Evolutionary conservation across 2,797 vertebrate species (phyloP).

Genomic region (Aselliscus stoliczkanus): DNA sequence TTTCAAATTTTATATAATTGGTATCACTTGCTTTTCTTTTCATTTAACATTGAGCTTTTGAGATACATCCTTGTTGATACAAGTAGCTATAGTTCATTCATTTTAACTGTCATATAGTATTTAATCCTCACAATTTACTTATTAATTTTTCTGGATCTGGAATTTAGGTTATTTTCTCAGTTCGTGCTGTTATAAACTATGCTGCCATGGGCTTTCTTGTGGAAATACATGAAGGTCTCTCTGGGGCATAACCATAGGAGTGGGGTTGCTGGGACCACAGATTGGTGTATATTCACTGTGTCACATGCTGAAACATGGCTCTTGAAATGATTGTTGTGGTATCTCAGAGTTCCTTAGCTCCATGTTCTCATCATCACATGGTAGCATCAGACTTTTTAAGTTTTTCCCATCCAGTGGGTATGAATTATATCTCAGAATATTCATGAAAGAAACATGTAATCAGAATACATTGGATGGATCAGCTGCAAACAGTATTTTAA

Average conservation of each 20-base stretch:
- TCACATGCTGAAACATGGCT: not conserved
- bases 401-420: not conserved
- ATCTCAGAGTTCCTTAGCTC: not conserved
- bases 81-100: not conserved
- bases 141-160: not conserved
- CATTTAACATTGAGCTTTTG: not conserved
- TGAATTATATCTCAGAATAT: not conserved
- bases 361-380: not conserved
- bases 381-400: not conserved
- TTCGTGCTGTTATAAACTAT: not conserved
- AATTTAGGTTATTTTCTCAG: not conserved
- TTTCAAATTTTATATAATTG: not conserved
- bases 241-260: fast-evolving
- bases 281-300: fast-evolving
- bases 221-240: not conserved
- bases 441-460: not conserved
- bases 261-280: not conserved
- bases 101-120: not conserved
- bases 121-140: not conserved
- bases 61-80: not conserved
- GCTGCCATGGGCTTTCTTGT: not conserved
- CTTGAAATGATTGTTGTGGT: not conserved
- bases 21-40: not conserved
- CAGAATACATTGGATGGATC: not conserved
- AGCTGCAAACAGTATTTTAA: not conserved